These are phyloP conservation scores for Oncorhynchus clarkii DNA, from an alignment of 2,113 vertebrate species.

Conservation along the genomic window DNA sequence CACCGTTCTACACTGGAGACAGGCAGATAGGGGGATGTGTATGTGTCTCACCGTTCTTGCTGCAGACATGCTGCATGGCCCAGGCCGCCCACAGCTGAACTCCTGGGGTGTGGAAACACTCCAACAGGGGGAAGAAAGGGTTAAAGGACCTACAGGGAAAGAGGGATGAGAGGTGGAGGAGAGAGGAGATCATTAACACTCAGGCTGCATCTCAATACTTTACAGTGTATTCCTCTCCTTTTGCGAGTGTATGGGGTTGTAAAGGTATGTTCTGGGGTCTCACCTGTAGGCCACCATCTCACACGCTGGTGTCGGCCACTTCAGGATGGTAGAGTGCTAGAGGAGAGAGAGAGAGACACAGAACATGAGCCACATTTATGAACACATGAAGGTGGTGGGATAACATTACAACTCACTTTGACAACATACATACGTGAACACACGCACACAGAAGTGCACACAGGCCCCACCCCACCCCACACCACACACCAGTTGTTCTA, in stretches of 20 bases:
- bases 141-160: constrained; percentile 86
- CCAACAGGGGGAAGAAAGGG: constrained; percentile 94
- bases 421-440: neutral
- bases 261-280: constrained; percentile 15
- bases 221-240: no score
- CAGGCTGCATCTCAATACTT: no score
- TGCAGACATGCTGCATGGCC: constrained; percentile 99
- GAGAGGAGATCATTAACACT: neutral
- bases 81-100: constrained; percentile 98
- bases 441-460: neutral
- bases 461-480: neutral
- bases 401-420: neutral
- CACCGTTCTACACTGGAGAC: constrained; percentile 81
- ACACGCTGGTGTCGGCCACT: constrained; percentile 95
- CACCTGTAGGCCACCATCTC: constrained; percentile 99
- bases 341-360: constrained; percentile 37
- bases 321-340: constrained; percentile 92
- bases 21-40: neutral
- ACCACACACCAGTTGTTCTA: constrained; percentile 87
- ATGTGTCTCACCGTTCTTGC: constrained; percentile 88
- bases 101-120: constrained; percentile 93
- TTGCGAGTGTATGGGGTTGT: neutral
- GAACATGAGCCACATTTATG: neutral
- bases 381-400: neutral
- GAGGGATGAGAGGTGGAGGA: neutral